Evolutionary conservation across 64 coral and sea anemone species (phyloP), one percentile per base, ranked within the genome.

Genomic region (Montipora efflorescens): DNA sequence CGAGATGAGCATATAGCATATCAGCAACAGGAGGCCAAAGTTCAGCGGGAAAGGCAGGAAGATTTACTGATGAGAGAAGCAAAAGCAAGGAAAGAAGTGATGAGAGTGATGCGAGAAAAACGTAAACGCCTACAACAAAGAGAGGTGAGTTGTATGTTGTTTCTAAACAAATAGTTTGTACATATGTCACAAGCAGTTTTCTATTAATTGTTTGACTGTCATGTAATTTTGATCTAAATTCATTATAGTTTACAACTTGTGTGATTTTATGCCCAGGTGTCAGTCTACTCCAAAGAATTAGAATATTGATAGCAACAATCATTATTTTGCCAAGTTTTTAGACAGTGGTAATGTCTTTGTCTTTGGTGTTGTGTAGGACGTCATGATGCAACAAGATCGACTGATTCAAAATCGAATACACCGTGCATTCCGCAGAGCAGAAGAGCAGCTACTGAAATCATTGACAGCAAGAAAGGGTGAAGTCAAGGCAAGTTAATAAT

Each of bases 361-460:
- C 36, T 36, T 76, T 15, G 48, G 15, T 16, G 13, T 48, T 78
- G 12, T 75, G 19, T 23, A 99, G 98, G 98, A 99, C 69, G 92
- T 96, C 66, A 90, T 99, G 78, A 99, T 99, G 98, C 98, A 99
- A 22, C 91, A 96, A 89, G 98, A 99, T 52, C 46, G 98, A 50
- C 74, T 99, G 25, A 79, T 99, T 5, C 98, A 99, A 68, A 99
- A 99, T 84, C 94, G 95, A 91, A 99, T 99, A 15, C 98, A 99
- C 76, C 77, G 92, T 55, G 95, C 98, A 50, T 99, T 99, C 86
- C 83, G 98, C 48, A 82, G 94, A 64, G 95, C 98, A 43, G 98
- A 99, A 16, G 90, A 96, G 58, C 98, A 99, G 19, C 75, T 99
- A 21, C 87, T 96, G 5, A 99, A 99, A 83, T 92, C 98, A 3